Base-by-base conservation (phyloP, 2,797 vertebrate genomes). In the Prionace glauca region DNA sequence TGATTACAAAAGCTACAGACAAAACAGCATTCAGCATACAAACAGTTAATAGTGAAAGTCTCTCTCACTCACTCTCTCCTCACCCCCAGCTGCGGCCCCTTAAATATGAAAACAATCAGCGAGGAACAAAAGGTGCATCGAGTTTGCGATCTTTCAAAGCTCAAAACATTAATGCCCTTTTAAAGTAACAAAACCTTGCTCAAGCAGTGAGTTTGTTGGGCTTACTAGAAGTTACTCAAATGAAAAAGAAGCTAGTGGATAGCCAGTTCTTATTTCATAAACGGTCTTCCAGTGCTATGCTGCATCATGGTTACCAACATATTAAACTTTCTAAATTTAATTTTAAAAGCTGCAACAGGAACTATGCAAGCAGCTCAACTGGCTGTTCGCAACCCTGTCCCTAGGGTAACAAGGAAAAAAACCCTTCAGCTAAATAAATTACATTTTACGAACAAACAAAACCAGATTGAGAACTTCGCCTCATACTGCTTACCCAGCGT, bases 401-500 rank as follows among this genome's bases (percentile, higher is more conserved):
- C 62, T 20, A 41, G 65, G n/a, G 62, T 41, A 92, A 69, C 62
- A 41, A 62, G 12, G n/a, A 24, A 92, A 92, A 36, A 92, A 92
- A 20, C 90, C 36, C 62, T 92, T 67, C 90, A 41, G 90, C 90
- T 92, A 69, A 92, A 92, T 67, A 92, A 92, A 92, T 91, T 91
- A 67, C 32, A 18, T 36, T 72, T 95, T 95, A 22, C 2, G 45
- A 72, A 74, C 14, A 14, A 94, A 95, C 32, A 56, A 74, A 77
- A 56, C 32, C 41, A 72, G 45, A 50, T 72, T 50, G 69, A 95
- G 71, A 56, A 60, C 26, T 77, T 77, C 2, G 26, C 56, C 26
- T 20, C 8, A 50, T 26, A n/a, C n/a, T 41, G 69, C 93, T 95
- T 95, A 95, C 93, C 93, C 45, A 7, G 93, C 69, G 45, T 50